A percentile compares a stretch with the other conserved stretches of the same genome.
These are phyloP conservation scores for Dermochelys coriacea DNA, from an alignment of 2,797 vertebrate species.

Conservation along the genomic window DNA sequence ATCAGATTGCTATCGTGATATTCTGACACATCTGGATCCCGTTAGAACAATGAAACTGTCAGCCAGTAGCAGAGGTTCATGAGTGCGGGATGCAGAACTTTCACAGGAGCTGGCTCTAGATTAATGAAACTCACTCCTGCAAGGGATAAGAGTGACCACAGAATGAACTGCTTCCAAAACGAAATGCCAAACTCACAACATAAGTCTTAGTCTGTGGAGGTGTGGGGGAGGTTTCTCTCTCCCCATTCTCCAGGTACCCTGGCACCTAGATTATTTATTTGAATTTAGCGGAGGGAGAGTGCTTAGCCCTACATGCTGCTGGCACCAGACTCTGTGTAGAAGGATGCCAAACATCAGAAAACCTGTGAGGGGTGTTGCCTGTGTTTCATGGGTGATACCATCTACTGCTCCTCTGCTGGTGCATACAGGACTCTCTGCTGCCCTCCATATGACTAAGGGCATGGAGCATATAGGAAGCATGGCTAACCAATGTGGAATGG, in stretches of 20 bases:
- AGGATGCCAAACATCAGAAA: neutral
- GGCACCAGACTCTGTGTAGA: neutral
- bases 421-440: neutral
- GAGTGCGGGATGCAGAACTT: neutral
- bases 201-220: neutral
- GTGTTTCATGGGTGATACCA: neutral
- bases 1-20: neutral
- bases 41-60: neutral
- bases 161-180: neutral
- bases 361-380: neutral
- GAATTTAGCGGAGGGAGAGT: neutral
- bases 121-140: neutral
- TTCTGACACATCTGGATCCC: neutral
- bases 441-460: neutral
- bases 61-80: neutral
- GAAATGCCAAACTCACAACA: neutral
- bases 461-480: neutral
- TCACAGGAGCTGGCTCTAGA: neutral
- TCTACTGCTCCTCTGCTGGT: neutral
- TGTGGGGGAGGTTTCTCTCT: neutral
- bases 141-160: neutral
- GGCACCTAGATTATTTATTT: neutral
- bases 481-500: neutral
- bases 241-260: neutral
- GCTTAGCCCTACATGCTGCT: neutral